phyloP scores from a whole-genome alignment of 2,113 vertebrate genomes.

The Chelonoidis abingdonii region DNA sequence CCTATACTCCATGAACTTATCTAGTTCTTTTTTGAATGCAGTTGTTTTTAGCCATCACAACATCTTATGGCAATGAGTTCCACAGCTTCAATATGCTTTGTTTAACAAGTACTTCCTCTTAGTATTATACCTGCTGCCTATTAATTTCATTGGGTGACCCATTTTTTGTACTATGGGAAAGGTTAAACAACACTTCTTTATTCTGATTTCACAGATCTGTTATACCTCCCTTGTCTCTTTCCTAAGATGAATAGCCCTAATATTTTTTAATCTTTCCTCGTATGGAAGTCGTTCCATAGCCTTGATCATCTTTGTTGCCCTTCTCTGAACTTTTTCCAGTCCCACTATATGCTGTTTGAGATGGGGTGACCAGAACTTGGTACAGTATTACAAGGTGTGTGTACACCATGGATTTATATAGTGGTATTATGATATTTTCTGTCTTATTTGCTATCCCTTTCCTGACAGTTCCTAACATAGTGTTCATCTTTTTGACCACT shows the following conservation, averaged over 20 bases:
- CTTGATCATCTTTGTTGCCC: not conserved
- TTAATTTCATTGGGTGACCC: no score
- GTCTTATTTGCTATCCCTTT: no score
- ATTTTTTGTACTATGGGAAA: not conserved
- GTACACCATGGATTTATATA: no score
- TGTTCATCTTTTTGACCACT: no score
- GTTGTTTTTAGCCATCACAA: not conserved
- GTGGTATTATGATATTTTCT: no score
- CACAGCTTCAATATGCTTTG: not conserved
- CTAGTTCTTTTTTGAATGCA: not conserved
- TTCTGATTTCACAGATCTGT: not conserved
- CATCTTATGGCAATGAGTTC: not conserved
- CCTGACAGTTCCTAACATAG: no score
- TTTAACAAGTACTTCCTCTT: not conserved
- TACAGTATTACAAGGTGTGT: no score
- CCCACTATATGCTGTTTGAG: no score
- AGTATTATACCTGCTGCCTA: not conserved
- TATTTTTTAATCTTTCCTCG: not conserved
- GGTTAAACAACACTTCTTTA: not conserved
- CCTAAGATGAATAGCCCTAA: not conserved
- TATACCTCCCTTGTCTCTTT: not conserved
- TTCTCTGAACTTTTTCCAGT: no score
- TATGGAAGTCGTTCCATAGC: not conserved
- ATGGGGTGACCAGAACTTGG: no score
- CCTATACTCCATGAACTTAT: not conserved